Percentiles rank a stretch among this genome's conserved stretches.
Evolutionary conservation across 2,113 vertebrate genomes (phyloP).

Genomic region (Gymnogyps californianus): DNA sequence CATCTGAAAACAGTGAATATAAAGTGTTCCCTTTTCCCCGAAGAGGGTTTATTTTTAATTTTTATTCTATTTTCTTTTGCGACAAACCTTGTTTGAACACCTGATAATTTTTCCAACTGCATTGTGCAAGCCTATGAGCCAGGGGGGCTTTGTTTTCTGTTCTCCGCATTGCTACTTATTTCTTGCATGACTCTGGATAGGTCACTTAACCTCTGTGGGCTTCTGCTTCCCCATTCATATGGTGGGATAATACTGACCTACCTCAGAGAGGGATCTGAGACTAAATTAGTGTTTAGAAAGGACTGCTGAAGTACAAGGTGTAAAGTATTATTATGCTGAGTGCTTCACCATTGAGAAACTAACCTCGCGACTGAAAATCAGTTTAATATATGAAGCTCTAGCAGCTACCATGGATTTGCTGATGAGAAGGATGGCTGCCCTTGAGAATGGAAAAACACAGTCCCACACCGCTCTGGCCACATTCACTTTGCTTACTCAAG

Average conservation of each 20-base stretch:
- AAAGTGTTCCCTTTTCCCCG: neutral
- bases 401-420: conserved; percentile 62
- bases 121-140: neutral
- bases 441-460: conserved; percentile 67
- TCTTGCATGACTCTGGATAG: neutral
- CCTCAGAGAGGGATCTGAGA: neutral
- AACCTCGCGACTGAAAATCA: conserved; percentile 65
- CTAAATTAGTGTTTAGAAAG: conserved; percentile 27
- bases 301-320: conserved; percentile 34
- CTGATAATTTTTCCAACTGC: neutral
- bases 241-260: conserved; percentile 25
- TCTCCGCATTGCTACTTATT: neutral
- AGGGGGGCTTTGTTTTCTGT: neutral
- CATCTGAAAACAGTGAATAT: neutral
- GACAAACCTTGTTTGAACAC: neutral
- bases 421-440: conserved; percentile 69
- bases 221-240: neutral
- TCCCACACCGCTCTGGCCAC: conserved; percentile 39
- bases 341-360: conserved; percentile 58
- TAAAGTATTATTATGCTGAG: conserved; percentile 65
- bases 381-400: conserved; percentile 57
- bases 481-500: conserved; percentile 74
- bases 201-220: conserved; percentile 22
- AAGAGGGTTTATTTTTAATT: neutral
- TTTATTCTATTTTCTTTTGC: neutral